phyloP scores from a whole-genome alignment of 2,797 vertebrate species.

The Sebastiscus tertius region DNA sequence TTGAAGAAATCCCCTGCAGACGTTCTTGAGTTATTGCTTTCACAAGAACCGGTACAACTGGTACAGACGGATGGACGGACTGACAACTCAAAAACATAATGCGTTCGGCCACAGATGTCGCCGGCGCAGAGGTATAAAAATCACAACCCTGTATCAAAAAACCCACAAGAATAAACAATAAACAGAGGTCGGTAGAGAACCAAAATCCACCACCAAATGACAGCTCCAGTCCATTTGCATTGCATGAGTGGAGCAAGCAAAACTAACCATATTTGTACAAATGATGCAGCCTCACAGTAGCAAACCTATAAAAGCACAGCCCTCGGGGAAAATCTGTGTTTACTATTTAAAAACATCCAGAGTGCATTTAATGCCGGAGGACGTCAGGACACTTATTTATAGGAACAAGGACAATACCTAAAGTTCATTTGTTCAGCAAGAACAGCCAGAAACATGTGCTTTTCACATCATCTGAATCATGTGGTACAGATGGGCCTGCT shows the following conservation, averaged over 20 bases:
- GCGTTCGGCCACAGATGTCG: not conserved
- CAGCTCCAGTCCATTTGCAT: conserved; percentile 8
- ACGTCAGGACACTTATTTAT: conserved; percentile 55
- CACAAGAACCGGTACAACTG: not conserved
- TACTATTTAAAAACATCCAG: conserved; percentile 64
- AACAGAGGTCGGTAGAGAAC: not conserved
- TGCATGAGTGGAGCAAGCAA: conserved; percentile 19
- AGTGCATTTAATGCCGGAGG: conserved; percentile 72
- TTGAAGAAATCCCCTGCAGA: not conserved
- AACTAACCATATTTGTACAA: conserved; percentile 10
- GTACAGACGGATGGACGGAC: not conserved
- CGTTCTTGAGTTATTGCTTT: not conserved
- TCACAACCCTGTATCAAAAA: not conserved
- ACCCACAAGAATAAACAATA: not conserved
- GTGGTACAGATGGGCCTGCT: conserved; percentile 60
- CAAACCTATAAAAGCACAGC: conserved; percentile 49
- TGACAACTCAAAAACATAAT: not conserved
- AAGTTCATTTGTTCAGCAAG: conserved; percentile 63
- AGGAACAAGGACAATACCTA: conserved; percentile 58
- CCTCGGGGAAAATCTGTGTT: conserved; percentile 32
- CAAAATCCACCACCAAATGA: conserved; percentile 1
- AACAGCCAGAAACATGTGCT: conserved; percentile 40
- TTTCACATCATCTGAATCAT: conserved; percentile 46
- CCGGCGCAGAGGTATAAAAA: not conserved
- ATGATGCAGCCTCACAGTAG: conserved; percentile 13